These are phyloP conservation scores for Orchesellides sinensis DNA, from an alignment of 2,888 invertebrate species.

Conservation along the genomic window DNA sequence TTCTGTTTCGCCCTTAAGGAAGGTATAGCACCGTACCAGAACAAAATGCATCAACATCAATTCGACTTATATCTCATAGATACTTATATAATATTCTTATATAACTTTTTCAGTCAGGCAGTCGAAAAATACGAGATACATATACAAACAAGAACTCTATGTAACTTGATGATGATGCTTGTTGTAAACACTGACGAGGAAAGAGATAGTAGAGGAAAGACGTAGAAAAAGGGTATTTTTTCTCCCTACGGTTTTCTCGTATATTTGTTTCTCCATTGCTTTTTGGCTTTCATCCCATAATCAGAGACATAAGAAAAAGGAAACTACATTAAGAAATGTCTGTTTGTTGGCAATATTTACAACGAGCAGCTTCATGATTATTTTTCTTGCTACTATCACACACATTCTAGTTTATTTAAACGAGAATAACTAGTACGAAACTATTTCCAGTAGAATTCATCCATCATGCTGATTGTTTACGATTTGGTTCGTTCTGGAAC, in stretches of 20 bases:
- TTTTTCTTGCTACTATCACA: too few species aligned
- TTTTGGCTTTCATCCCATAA: conserved; percentile 69
- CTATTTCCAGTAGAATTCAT: too few species aligned
- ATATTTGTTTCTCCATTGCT: conserved; percentile 48
- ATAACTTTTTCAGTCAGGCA: conserved; percentile 43
- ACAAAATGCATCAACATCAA: conserved; percentile 28
- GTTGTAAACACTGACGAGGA: background rate
- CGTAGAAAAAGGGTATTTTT: conserved; percentile 34
- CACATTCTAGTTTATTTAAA: too few species aligned
- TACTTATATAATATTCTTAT: too few species aligned
- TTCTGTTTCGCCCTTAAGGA: conserved; percentile 72
- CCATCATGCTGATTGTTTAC: too few species aligned
- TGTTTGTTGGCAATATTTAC: too few species aligned
- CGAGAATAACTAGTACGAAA: too few species aligned
- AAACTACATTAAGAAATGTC: conserved; percentile 3
- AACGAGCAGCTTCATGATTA: too few species aligned
- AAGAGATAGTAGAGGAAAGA: conserved; percentile 21
- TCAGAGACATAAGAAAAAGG: background rate
- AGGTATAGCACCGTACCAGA: conserved; percentile 67
- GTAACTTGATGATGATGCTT: conserved; percentile 9
- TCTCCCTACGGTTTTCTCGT: conserved; percentile 45
- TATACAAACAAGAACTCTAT: conserved; percentile 43
- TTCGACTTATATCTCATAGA: background rate
- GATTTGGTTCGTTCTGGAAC: too few species aligned
- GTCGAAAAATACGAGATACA: background rate